phyloP scores from a whole-genome alignment of 2,888 invertebrate genomes.

The Malthinus flaveolus region DNA sequence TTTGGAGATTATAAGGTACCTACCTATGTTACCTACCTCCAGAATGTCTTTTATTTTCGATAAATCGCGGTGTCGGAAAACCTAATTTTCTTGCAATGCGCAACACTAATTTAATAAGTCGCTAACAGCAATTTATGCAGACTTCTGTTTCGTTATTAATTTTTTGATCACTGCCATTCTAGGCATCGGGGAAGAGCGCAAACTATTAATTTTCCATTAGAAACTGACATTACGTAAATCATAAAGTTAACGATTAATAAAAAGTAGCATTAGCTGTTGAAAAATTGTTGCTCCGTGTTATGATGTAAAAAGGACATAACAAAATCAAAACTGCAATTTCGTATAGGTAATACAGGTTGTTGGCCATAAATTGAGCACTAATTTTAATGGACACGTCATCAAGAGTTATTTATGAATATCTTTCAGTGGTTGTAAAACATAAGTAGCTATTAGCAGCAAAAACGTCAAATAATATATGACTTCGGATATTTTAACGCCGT shows the following conservation, averaged over 20 bases:
- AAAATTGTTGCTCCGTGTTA: neutral
- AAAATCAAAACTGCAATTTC: constrained; percentile 41
- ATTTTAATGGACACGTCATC: constrained; percentile 52
- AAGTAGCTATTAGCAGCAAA: constrained; percentile 49
- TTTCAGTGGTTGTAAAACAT: constrained; percentile 50
- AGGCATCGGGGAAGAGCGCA: no score
- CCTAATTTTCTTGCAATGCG: no score
- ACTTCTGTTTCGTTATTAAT: no score
- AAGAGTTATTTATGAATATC: constrained; percentile 47
- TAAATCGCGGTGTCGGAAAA: no score
- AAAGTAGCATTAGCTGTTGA: constrained; percentile 12
- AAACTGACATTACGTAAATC: no score
- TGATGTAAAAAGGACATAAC: neutral
- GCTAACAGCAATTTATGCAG: no score
- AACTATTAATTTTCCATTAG: no score
- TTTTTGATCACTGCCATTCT: no score
- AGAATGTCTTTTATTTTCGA: no score
- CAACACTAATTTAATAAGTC: no score
- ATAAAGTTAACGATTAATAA: constrained; percentile 11
- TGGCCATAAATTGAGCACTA: constrained; percentile 49
- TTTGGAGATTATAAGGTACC: no score
- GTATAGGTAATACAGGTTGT: constrained; percentile 44
- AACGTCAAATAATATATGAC: constrained; percentile 37
- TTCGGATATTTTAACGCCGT: constrained; percentile 36
- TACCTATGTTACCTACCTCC: no score